Percentiles rank a stretch among this genome's conserved stretches.
Evolutionary conservation across 1,140 invertebrate species (phyloP).

Genomic region (Acromyrmex charruanus): DNA sequence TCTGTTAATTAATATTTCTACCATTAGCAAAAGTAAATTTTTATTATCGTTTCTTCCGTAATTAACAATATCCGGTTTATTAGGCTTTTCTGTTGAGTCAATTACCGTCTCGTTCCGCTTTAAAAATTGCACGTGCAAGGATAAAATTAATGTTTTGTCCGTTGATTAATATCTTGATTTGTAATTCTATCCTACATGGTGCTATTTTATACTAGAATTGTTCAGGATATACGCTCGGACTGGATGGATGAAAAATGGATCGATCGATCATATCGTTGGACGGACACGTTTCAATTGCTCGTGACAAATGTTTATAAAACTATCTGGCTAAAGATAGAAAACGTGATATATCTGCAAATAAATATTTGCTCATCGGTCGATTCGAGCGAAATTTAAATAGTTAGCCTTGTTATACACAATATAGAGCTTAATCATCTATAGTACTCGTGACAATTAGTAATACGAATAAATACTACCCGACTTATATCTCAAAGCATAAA

Average conservation of each 20-base stretch:
- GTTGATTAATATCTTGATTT: slow-evolving; percentile 39
- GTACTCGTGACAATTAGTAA: neutral
- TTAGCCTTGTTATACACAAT: neutral
- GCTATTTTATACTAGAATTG: slow-evolving; percentile 33
- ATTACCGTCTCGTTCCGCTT: slow-evolving; percentile 4
- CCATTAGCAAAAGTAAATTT: slow-evolving; percentile 26
- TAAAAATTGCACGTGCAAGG: neutral
- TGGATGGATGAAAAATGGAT: slow-evolving; percentile 59
- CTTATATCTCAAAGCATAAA: neutral
- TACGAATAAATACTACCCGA: slow-evolving; percentile 18
- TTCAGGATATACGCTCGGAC: slow-evolving; percentile 32
- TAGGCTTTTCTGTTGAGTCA: neutral
- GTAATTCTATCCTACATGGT: slow-evolving; percentile 27
- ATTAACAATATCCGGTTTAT: neutral
- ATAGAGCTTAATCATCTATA: neutral
- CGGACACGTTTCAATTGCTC: slow-evolving; percentile 61
- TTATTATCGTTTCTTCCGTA: slow-evolving; percentile 13
- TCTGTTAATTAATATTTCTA: slow-evolving; percentile 35
- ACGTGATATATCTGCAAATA: slow-evolving; percentile 68
- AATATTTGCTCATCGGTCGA: slow-evolving; percentile 45
- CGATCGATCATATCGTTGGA: slow-evolving; percentile 67
- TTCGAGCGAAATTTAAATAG: neutral
- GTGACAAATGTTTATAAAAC: slow-evolving; percentile 75
- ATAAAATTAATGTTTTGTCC: slow-evolving; percentile 37
- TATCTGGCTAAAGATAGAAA: slow-evolving; percentile 52